Percentiles rank a stretch among this genome's conserved stretches.
Evolutionary conservation across 2,888 invertebrate genomes (phyloP).

Genomic region (Spialia ferax): DNA sequence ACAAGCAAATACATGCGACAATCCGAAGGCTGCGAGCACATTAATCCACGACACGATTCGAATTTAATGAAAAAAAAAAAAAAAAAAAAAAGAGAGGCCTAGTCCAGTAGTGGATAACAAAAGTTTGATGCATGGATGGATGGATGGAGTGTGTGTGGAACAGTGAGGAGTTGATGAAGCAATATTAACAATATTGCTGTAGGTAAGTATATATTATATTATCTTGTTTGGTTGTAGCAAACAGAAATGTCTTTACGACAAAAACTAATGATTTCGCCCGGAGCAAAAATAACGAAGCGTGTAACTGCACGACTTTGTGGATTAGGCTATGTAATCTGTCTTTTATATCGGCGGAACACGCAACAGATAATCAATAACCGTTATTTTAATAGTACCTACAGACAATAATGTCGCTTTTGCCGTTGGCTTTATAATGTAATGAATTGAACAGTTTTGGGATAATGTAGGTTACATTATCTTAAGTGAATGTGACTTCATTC

Average conservation of each 20-base stretch:
- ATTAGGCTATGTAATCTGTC: constrained; percentile 38
- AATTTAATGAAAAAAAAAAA: no score
- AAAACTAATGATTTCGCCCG: constrained; percentile 10
- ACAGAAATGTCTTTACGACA: not conserved
- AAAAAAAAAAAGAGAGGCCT: no score
- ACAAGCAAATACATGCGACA: constrained; percentile 22
- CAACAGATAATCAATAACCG: constrained; percentile 37
- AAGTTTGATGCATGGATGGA: no score
- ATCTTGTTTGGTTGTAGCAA: not conserved
- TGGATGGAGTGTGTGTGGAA: not conserved
- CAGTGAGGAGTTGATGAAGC: not conserved
- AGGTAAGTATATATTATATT: not conserved
- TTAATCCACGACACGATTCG: not conserved
- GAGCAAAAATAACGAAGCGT: constrained; percentile 19
- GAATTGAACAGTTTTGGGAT: not conserved
- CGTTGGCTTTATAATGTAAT: not conserved
- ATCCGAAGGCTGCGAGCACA: not conserved
- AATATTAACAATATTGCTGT: no score
- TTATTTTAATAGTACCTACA: constrained; percentile 31
- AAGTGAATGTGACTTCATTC: no score
- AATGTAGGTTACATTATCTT: no score
- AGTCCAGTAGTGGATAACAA: no score
- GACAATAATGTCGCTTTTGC: constrained; percentile 12
- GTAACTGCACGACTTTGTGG: constrained; percentile 33
- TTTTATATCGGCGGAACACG: constrained; percentile 37